A percentile compares a stretch with the other conserved stretches of the same genome.
These are phyloP conservation scores for Cataglyphis rosenhaueri DNA, from an alignment of 2,888 invertebrate species.

Conservation along the genomic window DNA sequence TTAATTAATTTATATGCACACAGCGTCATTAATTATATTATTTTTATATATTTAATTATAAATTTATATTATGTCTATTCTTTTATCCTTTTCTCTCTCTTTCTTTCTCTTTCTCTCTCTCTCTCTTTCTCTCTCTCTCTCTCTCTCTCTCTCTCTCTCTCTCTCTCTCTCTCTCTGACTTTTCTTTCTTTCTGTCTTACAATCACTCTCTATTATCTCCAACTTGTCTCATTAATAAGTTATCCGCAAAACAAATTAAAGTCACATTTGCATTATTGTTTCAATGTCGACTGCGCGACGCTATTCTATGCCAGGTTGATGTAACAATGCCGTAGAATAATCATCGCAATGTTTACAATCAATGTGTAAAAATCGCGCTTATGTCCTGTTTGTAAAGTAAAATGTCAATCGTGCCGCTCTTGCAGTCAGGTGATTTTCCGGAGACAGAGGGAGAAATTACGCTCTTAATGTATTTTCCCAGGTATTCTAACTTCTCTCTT, in stretches of 20 bases:
- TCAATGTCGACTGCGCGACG: background rate
- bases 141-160: no score
- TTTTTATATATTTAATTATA: no score
- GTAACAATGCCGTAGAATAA: background rate
- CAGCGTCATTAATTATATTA: background rate
- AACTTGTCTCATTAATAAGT: slow-evolving; percentile 27
- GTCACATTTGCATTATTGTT: slow-evolving; percentile 11
- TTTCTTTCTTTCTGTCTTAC: no score
- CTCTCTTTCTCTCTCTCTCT: no score
- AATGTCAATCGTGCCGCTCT: background rate
- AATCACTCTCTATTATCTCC: background rate
- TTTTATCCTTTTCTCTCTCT: background rate
- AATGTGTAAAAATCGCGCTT: background rate
- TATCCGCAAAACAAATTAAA: slow-evolving; percentile 21
- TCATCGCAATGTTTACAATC: background rate
- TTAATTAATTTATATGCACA: background rate
- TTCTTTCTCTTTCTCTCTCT: background rate
- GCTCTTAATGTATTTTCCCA: slow-evolving; percentile 72
- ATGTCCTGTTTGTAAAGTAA: slow-evolving; percentile 18
- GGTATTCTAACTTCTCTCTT: slow-evolving; percentile 69
- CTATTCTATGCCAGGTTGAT: background rate
- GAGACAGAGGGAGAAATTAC: slow-evolving; percentile 67
- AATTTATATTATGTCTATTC: background rate
- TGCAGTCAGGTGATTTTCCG: slow-evolving; percentile 48
- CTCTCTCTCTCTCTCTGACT: no score